Evolutionary conservation across 2,113 vertebrate species (phyloP).

Genomic region (Hippoglossus stenolepis): DNA sequence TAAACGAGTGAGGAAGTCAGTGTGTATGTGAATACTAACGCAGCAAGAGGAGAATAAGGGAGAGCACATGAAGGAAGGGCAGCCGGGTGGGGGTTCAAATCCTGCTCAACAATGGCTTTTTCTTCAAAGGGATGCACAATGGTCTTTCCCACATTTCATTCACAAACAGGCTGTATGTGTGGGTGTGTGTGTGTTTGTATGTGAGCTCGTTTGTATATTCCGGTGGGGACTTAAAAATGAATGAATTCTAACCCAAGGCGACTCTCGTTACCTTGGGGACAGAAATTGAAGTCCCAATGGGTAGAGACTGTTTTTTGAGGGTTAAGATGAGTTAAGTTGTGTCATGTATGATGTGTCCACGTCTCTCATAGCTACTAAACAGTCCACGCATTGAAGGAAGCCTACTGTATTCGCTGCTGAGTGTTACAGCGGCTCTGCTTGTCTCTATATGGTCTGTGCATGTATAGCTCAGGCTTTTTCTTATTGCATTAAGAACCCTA

Average conservation of each 20-base stretch:
- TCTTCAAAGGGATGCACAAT: slow-evolving; percentile 66
- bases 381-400: slow-evolving; percentile 16
- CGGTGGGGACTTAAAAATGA: not conserved
- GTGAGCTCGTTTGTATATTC: not conserved
- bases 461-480: too few relatives aligned
- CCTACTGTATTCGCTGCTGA: not conserved
- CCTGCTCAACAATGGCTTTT: slow-evolving; percentile 51
- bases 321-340: not conserved
- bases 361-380: slow-evolving; percentile 24
- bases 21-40: not conserved
- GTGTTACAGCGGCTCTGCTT: not conserved
- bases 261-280: not conserved
- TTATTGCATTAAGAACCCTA: too few relatives aligned
- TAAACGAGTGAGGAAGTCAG: not conserved
- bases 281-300: not conserved
- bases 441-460: not conserved
- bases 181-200: slow-evolving; percentile 4
- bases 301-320: not conserved
- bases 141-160: slow-evolving; percentile 55
- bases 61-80: slow-evolving; percentile 13
- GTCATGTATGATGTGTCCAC: not conserved
- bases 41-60: slow-evolving; percentile 23
- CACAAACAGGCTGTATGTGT: slow-evolving; percentile 27
- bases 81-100: not conserved
- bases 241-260: not conserved